phyloP scores from a whole-genome alignment of 2,797 vertebrate genomes.

The Anabas testudineus region DNA sequence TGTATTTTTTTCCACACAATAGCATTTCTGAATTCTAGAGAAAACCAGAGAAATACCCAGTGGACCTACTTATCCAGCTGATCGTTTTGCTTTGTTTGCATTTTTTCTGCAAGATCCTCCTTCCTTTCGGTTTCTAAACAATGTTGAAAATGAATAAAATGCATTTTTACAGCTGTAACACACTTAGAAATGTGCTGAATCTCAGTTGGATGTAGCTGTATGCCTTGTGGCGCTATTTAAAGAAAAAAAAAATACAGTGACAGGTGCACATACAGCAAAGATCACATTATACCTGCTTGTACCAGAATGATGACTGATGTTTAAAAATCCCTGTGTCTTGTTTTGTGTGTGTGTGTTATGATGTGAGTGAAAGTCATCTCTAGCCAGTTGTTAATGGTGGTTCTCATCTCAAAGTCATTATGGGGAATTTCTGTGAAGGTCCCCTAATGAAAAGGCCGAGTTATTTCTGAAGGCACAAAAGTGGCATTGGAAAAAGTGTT shows the following conservation, averaged over 20 bases:
- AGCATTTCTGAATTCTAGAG: conserved; percentile 72
- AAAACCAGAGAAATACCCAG: conserved; percentile 68
- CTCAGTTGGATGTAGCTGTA: conserved; percentile 71
- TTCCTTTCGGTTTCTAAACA: conserved; percentile 65
- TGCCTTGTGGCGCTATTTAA: conserved; percentile 64
- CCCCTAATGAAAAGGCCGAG: conserved; percentile 62
- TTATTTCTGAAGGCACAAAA: conserved; percentile 72
- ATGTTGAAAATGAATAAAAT: conserved; percentile 67
- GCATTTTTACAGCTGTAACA: conserved; percentile 57
- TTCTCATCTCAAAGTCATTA: conserved; percentile 72
- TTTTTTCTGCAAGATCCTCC: conserved; percentile 62
- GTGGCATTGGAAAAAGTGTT: conserved; percentile 69
- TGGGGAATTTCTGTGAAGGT: conserved; percentile 84
- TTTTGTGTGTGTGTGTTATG: conserved; percentile 32
- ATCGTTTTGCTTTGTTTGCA: conserved; percentile 59
- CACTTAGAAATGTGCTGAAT: conserved; percentile 56
- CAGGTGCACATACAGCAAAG: conserved; percentile 63
- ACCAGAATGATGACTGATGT: conserved; percentile 66
- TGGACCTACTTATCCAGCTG: conserved; percentile 75
- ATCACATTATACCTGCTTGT: conserved; percentile 55
- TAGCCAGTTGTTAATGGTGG: conserved; percentile 53
- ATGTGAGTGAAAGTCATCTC: conserved; percentile 67
- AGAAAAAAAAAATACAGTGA: conserved; percentile 35
- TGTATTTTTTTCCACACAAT: conserved; percentile 60
- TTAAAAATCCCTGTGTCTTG: conserved; percentile 50